Evolutionary conservation across 2,113 vertebrate genomes (phyloP), one percentile per base, ranked within the genome.

Genomic region (Neodon shergylaensis): DNA sequence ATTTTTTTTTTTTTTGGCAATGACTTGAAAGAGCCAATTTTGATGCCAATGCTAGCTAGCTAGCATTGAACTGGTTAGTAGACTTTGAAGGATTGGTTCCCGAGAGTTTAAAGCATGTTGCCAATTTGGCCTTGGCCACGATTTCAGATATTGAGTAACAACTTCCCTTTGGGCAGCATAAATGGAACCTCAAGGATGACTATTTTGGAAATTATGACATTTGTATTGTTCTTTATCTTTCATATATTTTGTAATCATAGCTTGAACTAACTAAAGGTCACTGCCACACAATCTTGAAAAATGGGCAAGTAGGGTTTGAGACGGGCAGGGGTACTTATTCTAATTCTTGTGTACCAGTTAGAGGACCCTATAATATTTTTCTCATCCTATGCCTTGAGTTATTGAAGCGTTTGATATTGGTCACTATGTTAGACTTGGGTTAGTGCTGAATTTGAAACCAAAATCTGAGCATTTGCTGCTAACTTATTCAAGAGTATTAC

Each of bases 21-120:
- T 82, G 47, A 86, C n/a, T 65, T 91, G 52, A 97, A 95, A 86
- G 31, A 92, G 82, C 31, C 95, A 73, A 61, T 92, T 95, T 92
- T n/a, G 73, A 10, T n/a, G 68, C 19, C 72, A 54, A 24, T 77
- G 22, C 49, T 81, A 85, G 65, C 49, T 81, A 85, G 65, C 42
- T 82, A 79, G 28, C 54, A 0, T 44, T 76, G 5, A 66, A 92
- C 22, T 70, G 39, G 92, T 76, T 79, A 13, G 12, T 66, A 72
- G 14, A 88, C 7, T 72, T 39, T 94, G 65, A 88, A 86, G 90
- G 24, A 73, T 96, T 97, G 91, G 31, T 95, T 96, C 72, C 77
- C 91, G 47, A 95, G 89, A 95, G 76, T 92, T 63, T 92, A 83
- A 94, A 96, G 36, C 14, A 49, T 91, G 33, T 78, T 95, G 72